Conservation (phyloP, 1,140 invertebrate species). For the Macrobrachium nipponense region DNA sequence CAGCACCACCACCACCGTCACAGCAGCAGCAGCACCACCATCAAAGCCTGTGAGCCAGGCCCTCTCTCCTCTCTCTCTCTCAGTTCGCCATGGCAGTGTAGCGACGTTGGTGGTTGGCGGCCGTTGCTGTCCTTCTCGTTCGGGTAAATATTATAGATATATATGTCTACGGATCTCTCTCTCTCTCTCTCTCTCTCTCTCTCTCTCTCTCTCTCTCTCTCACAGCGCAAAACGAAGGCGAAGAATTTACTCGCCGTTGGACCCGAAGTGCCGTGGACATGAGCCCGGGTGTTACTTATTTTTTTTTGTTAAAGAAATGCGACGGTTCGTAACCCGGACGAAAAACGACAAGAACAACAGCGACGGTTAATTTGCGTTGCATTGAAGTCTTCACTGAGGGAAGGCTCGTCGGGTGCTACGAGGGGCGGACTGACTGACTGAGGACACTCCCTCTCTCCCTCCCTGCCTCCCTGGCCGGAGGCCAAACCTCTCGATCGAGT, state of each 20-base stretch:
- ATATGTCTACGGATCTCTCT: no score
- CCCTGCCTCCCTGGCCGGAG: not conserved
- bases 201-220: conserved; percentile 27
- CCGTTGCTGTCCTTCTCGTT: not conserved
- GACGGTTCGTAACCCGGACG: no score
- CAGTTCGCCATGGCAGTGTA: conserved; percentile 32
- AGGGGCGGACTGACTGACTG: not conserved
- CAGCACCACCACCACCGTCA: no score
- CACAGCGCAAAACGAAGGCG: not conserved
- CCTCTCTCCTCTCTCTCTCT: no score
- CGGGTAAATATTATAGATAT: conserved; percentile 19
- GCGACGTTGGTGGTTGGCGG: not conserved
- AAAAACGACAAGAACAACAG: not conserved
- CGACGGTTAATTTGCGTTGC: conserved; percentile 8
- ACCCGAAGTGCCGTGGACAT: not conserved
- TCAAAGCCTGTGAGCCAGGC: no score
- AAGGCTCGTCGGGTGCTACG: not conserved
- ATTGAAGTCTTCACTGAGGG: conserved; percentile 10
- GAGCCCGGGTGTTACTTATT: not conserved
- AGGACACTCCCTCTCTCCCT: not conserved
- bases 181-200: not conserved
- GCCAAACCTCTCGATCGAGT: not conserved
- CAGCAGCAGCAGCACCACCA: no score
- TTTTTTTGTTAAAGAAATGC: no score
- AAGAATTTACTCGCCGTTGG: not conserved